phyloP scores from a whole-genome alignment of 2,888 invertebrate species.

The Cerastoderma edule region DNA sequence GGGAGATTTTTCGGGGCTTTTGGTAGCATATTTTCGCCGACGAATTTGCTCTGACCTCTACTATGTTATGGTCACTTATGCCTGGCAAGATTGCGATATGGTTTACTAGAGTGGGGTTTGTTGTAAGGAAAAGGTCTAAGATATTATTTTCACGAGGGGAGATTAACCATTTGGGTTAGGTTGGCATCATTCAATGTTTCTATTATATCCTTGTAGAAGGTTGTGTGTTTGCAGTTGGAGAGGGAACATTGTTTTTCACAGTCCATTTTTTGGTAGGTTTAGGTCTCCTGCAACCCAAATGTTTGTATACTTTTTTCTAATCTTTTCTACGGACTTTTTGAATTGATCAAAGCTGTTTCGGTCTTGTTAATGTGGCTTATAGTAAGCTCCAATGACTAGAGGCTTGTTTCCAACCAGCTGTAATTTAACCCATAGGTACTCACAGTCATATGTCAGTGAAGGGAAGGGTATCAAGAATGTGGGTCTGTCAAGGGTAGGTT shows the following conservation, averaged over 20 bases:
- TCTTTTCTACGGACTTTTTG: constrained; percentile 9
- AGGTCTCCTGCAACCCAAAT: constrained; percentile 34
- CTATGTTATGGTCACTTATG: constrained; percentile 21
- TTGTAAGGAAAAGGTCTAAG: constrained; percentile 21
- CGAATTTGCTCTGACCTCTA: not conserved
- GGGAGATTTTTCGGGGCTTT: not conserved
- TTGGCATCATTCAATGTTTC: constrained; percentile 21
- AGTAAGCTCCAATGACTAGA: constrained; percentile 17
- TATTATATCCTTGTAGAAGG: constrained; percentile 18
- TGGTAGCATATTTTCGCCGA: not conserved
- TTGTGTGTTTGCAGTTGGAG: constrained; percentile 27
- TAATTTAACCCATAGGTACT: too few relatives aligned
- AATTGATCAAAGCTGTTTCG: constrained; percentile 12
- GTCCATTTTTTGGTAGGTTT: too few relatives aligned
- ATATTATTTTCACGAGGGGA: constrained; percentile 20
- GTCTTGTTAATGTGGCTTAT: constrained; percentile 27
- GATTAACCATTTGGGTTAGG: constrained; percentile 26
- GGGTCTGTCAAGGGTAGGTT: too few relatives aligned
- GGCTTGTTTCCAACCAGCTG: not conserved
- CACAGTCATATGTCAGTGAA: too few relatives aligned
- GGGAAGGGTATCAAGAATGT: too few relatives aligned
- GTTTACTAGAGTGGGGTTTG: constrained; percentile 18
- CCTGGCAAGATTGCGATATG: constrained; percentile 4
- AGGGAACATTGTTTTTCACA: too few relatives aligned
- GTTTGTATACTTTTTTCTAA: constrained; percentile 6